Evolutionary conservation across 1,140 invertebrate species (phyloP).

Genomic region (Nylanderia fulva): DNA sequence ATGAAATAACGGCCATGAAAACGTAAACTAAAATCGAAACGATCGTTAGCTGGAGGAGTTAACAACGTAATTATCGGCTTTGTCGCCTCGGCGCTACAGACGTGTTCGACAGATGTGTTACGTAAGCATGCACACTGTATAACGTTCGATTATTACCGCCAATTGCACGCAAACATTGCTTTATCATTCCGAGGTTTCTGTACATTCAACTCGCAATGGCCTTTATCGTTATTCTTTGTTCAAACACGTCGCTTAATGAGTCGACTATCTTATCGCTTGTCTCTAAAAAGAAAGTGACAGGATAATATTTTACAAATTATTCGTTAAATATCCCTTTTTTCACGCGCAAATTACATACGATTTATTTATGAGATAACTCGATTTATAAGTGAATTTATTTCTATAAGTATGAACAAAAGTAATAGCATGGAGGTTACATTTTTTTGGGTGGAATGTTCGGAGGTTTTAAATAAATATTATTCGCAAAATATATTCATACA

Average conservation of each 20-base stretch:
- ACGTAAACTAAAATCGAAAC: neutral
- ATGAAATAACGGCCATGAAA: conserved; percentile 3
- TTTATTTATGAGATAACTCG: too few species aligned
- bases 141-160: neutral
- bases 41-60: conserved; percentile 22
- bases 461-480: too few species aligned
- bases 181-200: neutral
- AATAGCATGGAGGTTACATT: too few species aligned
- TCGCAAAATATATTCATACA: too few species aligned
- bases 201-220: neutral
- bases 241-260: neutral
- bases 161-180: neutral
- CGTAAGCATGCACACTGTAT: neutral
- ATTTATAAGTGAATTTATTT: too few species aligned
- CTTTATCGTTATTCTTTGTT: neutral
- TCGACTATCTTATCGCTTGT: neutral
- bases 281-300: neutral
- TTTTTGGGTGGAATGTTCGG: too few species aligned
- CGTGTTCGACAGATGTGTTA: conserved; percentile 33
- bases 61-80: conserved; percentile 21
- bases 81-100: neutral
- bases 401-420: too few species aligned
- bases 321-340: neutral
- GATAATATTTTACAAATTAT: conserved; percentile 28
- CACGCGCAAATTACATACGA: too few species aligned